A percentile compares a stretch with the other conserved stretches of the same genome.
Conservation (phyloP, 2,797 vertebrate genomes). For the Jordanella pulchra region DNA sequence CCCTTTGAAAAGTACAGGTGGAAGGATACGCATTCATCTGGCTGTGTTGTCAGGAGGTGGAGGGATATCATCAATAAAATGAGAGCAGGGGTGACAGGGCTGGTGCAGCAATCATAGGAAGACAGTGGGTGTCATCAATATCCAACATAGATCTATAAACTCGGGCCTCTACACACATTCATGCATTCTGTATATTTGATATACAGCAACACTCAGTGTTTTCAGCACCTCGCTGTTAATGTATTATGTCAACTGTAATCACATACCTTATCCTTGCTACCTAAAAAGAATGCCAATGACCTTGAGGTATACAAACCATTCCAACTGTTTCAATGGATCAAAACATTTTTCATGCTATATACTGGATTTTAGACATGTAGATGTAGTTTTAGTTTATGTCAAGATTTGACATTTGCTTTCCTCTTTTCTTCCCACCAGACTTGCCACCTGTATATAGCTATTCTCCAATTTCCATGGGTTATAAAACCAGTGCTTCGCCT, state of each 20-base stretch:
- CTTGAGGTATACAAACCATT: slow-evolving; percentile 27
- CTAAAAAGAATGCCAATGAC: slow-evolving; percentile 42
- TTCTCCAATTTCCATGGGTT: slow-evolving; percentile 81
- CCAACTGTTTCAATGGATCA: slow-evolving; percentile 4
- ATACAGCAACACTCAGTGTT: slow-evolving; percentile 25
- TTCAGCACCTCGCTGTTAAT: slow-evolving; percentile 54
- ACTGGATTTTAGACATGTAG: slow-evolving; percentile 8
- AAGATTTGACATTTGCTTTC: slow-evolving; percentile 18
- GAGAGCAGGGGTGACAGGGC: slow-evolving; percentile 77
- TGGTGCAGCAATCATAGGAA: slow-evolving; percentile 80
- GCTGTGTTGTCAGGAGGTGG: slow-evolving; percentile 78
- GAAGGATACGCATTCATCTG: slow-evolving; percentile 86
- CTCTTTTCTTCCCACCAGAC: slow-evolving; percentile 71
- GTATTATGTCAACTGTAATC: slow-evolving; percentile 60
- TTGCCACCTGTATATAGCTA: slow-evolving; percentile 87
- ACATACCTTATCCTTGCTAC: slow-evolving; percentile 42
- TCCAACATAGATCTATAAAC: slow-evolving; percentile 66
- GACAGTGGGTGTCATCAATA: slow-evolving; percentile 84
- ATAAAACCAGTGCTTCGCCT: slow-evolving; percentile 82
- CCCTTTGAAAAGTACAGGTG: slow-evolving; percentile 79
- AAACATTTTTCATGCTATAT: background rate
- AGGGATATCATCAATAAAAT: slow-evolving; percentile 86
- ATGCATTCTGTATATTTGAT: slow-evolving; percentile 17
- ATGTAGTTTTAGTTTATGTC: slow-evolving; percentile 6
- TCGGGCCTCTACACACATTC: slow-evolving; percentile 29